Evolutionary conservation across 2,888 invertebrate genomes (phyloP).

Genomic region (Fragum fragum): DNA sequence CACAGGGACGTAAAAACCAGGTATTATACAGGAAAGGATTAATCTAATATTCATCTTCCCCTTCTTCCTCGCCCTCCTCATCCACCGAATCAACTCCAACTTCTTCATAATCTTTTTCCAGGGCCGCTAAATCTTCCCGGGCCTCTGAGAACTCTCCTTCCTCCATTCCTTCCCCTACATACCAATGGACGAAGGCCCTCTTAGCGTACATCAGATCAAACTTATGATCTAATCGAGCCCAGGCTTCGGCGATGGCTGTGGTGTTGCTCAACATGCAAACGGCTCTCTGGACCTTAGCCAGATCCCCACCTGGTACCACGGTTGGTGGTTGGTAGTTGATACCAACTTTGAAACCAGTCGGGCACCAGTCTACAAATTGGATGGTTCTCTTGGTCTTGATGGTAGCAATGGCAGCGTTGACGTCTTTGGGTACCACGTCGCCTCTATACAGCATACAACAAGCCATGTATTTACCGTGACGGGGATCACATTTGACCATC

Average conservation of each 20-base stretch:
- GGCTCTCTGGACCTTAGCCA: neutral
- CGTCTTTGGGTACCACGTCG: conserved; percentile 2
- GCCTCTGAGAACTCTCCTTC: neutral
- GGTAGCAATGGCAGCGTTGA: conserved; percentile 1
- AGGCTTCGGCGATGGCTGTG: neutral
- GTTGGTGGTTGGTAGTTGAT: conserved; percentile 3
- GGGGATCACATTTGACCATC: neutral
- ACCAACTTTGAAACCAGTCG: neutral
- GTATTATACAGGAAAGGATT: too few species aligned
- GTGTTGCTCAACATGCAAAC: neutral
- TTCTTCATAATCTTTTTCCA: conserved; percentile 3
- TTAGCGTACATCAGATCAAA: neutral
- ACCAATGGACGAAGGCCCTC: conserved; percentile 3
- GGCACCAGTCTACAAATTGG: conserved; percentile 3
- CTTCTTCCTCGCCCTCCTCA: neutral
- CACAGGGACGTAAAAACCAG: too few species aligned
- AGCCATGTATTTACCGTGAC: conserved; percentile 6
- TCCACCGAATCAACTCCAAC: neutral
- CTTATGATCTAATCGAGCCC: neutral
- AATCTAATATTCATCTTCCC: neutral
- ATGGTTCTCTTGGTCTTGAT: neutral
- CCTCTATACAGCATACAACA: neutral
- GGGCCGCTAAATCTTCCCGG: neutral
- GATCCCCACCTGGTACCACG: neutral
- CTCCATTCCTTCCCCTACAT: neutral